Evolutionary conservation across 2,888 invertebrate genomes (phyloP).

Genomic region (Callyntrura guangdongensis): DNA sequence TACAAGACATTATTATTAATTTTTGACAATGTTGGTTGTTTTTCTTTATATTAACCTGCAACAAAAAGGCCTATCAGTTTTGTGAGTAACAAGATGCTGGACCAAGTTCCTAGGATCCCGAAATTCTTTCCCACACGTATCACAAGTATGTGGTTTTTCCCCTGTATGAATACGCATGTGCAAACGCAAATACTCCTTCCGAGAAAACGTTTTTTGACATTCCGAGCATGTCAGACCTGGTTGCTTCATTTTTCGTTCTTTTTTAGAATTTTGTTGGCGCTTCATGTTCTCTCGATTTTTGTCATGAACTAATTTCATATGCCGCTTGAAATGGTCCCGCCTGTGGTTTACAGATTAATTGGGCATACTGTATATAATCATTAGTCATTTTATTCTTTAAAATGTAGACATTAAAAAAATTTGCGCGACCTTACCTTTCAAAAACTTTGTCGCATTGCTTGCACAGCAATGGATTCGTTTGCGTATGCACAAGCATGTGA

Average conservation of each 20-base stretch:
- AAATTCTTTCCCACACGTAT: conserved; percentile 72
- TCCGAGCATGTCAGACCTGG: conserved; percentile 64
- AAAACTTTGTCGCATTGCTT: conserved; percentile 67
- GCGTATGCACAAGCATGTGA: conserved; percentile 57
- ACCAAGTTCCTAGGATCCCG: conserved; percentile 70
- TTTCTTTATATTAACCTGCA: conserved; percentile 55
- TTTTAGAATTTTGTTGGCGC: neutral
- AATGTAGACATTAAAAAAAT: neutral
- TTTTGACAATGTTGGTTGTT: no score
- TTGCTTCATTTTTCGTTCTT: neutral
- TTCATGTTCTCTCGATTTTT: neutral
- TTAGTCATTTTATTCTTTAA: no score
- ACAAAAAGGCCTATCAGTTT: conserved; percentile 77
- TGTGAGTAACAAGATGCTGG: conserved; percentile 75
- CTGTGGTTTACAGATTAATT: conserved; percentile 35
- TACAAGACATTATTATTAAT: no score
- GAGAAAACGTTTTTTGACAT: conserved; percentile 76
- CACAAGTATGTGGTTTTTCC: conserved; percentile 61
- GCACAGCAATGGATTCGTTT: conserved; percentile 58
- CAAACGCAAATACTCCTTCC: conserved; percentile 74
- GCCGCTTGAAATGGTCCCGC: conserved; percentile 65
- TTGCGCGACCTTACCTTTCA: conserved; percentile 42
- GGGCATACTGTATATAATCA: no score
- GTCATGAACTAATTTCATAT: conserved; percentile 47
- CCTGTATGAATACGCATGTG: conserved; percentile 78